Percentiles rank a stretch among this genome's conserved stretches.
Evolutionary conservation across 2,888 invertebrate species (phyloP).

Genomic region (Hypsopygia costalis): DNA sequence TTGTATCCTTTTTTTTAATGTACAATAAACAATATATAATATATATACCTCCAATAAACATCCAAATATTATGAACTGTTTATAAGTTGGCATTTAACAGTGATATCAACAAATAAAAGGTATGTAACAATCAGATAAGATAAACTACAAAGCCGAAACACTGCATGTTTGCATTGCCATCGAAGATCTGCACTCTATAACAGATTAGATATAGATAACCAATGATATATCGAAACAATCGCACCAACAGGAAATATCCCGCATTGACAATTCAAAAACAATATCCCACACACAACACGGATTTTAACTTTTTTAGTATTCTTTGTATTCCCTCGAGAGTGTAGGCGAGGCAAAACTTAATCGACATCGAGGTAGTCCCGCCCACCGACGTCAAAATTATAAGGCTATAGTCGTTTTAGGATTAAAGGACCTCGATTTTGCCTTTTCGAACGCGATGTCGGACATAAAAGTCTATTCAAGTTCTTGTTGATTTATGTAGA

Average conservation of each 20-base stretch:
- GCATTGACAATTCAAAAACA: neutral
- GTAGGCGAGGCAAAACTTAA: slow-evolving; percentile 12
- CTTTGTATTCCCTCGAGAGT: neutral
- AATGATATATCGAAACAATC: neutral
- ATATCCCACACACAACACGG: neutral
- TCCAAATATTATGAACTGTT: no score
- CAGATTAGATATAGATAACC: no score
- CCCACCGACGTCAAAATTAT: slow-evolving; percentile 20
- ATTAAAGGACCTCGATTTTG: slow-evolving; percentile 23
- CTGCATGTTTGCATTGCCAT: no score
- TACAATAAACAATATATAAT: no score
- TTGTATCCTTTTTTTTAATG: no score
- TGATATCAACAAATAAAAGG: no score
- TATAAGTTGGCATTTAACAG: no score
- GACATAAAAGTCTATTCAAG: slow-evolving; percentile 24
- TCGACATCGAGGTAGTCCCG: slow-evolving; percentile 12
- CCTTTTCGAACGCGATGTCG: slow-evolving; percentile 22
- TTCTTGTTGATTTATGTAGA: slow-evolving; percentile 11
- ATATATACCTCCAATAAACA: no score
- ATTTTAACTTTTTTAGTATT: no score
- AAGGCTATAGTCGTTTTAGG: slow-evolving; percentile 26
- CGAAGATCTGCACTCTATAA: no score
- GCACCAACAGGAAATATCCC: neutral
- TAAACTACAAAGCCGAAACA: no score
- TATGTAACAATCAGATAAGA: no score